Evolutionary conservation across 2,797 vertebrate genomes (phyloP).

Genomic region (Xiphophorus birchmanni): DNA sequence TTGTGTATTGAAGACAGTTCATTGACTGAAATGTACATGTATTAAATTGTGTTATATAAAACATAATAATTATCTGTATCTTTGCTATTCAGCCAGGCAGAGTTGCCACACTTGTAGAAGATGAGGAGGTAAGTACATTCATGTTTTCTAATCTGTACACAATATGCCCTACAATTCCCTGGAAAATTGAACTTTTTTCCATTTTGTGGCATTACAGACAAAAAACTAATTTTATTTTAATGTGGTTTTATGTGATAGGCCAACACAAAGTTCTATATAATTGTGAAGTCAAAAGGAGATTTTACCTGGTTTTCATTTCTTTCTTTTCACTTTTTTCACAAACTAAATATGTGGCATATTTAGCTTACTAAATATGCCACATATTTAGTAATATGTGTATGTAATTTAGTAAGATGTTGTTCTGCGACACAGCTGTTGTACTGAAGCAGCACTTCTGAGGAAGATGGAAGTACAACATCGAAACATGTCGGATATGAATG

Average conservation of each 20-base stretch:
- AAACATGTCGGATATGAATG: too few relatives aligned
- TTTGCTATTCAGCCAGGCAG: slow-evolving; percentile 86
- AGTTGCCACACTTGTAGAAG: slow-evolving; percentile 92
- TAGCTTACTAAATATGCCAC: too few relatives aligned
- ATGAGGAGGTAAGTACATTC: slow-evolving; percentile 84
- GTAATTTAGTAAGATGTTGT: too few relatives aligned
- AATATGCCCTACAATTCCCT: neutral
- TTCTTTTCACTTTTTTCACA: neutral
- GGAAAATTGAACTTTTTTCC: neutral
- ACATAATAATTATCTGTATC: slow-evolving; percentile 2
- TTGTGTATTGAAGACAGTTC: neutral
- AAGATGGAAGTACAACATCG: too few relatives aligned
- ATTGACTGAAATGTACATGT: neutral
- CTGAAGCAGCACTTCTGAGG: too few relatives aligned
- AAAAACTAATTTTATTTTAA: neutral
- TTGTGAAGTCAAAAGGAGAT: neutral
- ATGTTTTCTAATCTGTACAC: neutral
- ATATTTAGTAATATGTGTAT: too few relatives aligned
- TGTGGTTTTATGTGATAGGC: neutral
- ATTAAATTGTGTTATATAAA: neutral
- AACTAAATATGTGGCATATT: too few relatives aligned
- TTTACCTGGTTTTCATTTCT: neutral
- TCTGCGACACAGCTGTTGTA: too few relatives aligned
- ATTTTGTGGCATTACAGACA: neutral
- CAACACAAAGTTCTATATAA: neutral